Base-by-base conservation (phyloP, 2,888 invertebrate species). In the Oeneis ivallda region DNA sequence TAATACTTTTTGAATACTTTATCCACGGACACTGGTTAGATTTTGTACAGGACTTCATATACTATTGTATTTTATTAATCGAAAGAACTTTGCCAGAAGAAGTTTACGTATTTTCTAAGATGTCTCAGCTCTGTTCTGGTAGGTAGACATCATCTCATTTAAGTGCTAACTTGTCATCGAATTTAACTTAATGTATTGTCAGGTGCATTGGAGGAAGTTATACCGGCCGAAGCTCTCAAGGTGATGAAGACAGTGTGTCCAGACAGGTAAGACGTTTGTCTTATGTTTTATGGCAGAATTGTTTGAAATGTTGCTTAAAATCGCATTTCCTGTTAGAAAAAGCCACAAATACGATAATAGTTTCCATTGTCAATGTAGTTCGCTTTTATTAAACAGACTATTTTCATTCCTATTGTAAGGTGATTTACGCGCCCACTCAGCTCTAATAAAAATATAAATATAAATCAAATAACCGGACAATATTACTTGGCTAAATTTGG, bases 161-260 rank as follows among this genome's bases (percentile, higher is more conserved):
- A 3, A 37, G 37, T 9, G 37, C 5, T 37, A 8, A 37, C 37
- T 37, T 37, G 37, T 8, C 3, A 15, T 39, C 2, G n/a, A 2
- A 43, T 13, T 4, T 4, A 47, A n/a, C 0, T 57, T 34, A 39
- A 2, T 32, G 9, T 59, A 49, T 54, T 62, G 68, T 47, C 71
- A 93, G 93, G 74, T 94, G 95, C 80, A 94, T 95, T 74, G 94
- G 94, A 60, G 94, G 94, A 11, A 89, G 93, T 0, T 94, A 92
- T 78, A 87, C 92, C 8, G 87, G 86, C 32, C 89, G 93, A 54
- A 91, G 85, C 68, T 90, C 90, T 1, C 88, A 88, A 75, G 92
- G 91, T 1, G 94, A 94, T 70, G 94, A 94, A 79, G 94, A 94
- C 71, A 94, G 93, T 74, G 82, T 93, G 39, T 93, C 93, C 0